Conservation (phyloP, 2,113 vertebrate species). For the Paramormyrops kingsleyae region DNA sequence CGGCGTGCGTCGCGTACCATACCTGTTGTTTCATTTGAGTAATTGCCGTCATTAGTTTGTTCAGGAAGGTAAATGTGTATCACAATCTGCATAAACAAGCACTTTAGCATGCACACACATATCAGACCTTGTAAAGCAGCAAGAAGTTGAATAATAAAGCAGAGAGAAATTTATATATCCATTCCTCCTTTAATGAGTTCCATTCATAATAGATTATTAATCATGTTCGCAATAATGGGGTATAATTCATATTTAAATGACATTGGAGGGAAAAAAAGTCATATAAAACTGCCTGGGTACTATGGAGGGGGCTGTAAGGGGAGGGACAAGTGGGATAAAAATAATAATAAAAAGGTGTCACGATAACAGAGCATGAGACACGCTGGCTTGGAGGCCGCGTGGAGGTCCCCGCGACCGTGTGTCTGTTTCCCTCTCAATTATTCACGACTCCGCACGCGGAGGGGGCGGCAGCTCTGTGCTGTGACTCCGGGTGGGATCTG, state of each 20-base stretch:
- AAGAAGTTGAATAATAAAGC: conserved; percentile 7
- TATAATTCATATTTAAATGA: conserved; percentile 20
- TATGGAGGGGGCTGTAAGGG: background rate
- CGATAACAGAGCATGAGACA: background rate
- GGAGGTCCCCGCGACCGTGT: background rate
- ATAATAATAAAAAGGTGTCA: background rate
- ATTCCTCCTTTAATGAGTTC: conserved; percentile 15
- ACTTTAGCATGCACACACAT: conserved; percentile 6
- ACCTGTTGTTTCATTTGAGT: conserved; percentile 14
- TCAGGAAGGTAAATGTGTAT: conserved; percentile 18
- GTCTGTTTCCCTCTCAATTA: background rate
- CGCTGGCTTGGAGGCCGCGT: background rate
- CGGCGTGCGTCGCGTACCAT: background rate
- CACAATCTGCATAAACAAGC: conserved; percentile 17
- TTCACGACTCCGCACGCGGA: background rate
- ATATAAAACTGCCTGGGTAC: background rate
- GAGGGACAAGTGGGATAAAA: background rate
- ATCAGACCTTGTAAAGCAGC: conserved; percentile 8
- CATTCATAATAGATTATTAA: conserved; percentile 16
- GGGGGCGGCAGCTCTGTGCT: background rate
- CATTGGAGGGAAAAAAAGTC: background rate
- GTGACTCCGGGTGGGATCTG: background rate
- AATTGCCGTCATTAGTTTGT: conserved; percentile 17
- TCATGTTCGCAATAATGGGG: conserved; percentile 12
- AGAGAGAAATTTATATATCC: conserved; percentile 13